phyloP scores from a whole-genome alignment of 2,797 vertebrate genomes.

The Coilia nasus region DNA sequence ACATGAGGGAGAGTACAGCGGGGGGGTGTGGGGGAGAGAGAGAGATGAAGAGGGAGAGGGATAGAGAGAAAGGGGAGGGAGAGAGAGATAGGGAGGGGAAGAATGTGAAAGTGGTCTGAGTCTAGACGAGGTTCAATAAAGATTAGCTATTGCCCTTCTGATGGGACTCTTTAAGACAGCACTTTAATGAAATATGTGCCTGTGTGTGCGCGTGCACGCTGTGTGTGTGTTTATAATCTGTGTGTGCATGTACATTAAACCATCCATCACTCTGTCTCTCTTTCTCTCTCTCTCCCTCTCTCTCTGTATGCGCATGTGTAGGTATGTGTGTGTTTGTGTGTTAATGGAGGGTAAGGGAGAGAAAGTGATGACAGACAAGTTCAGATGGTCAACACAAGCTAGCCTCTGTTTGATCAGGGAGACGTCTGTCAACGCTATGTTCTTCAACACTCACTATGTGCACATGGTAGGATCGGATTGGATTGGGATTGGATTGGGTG shows the following conservation, averaged over 20 bases:
- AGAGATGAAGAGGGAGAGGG: conserved; percentile 12
- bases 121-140: conserved; percentile 54
- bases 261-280: background rate
- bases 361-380: conserved; percentile 44
- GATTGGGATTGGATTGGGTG: no score
- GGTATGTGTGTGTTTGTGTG: background rate
- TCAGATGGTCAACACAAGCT: conserved; percentile 42
- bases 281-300: background rate
- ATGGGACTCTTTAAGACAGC: conserved; percentile 49
- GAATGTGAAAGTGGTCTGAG: conserved; percentile 43
- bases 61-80: background rate
- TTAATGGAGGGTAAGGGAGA: background rate
- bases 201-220: background rate
- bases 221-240: background rate
- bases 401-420: conserved; percentile 47
- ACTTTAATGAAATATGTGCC: conserved; percentile 50
- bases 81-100: background rate
- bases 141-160: conserved; percentile 49
- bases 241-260: background rate
- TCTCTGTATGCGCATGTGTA: background rate
- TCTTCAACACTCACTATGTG: no score
- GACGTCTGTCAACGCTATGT: conserved; percentile 30
- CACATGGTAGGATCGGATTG: no score
- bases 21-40: background rate
- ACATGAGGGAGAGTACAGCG: background rate